These are phyloP conservation scores for Platypus cylindrus DNA, from an alignment of 2,888 invertebrate species.

Conservation along the genomic window DNA sequence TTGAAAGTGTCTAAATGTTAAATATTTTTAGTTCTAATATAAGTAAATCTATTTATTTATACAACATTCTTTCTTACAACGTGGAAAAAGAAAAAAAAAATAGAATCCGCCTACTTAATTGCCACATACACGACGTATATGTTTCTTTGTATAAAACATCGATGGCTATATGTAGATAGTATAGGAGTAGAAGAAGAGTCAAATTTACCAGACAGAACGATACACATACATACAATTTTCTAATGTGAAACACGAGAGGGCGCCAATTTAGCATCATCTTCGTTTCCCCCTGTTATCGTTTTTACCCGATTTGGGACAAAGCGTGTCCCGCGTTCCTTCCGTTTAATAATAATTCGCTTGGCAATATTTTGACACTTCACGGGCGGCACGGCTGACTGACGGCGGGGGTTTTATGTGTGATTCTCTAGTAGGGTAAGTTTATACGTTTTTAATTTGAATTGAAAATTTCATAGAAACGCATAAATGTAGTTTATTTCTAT, in stretches of 20 bases:
- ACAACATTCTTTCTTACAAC: too few relatives aligned
- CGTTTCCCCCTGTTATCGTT: constrained; percentile 7
- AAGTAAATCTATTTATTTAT: too few relatives aligned
- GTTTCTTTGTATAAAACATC: too few relatives aligned
- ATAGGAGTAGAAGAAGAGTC: constrained; percentile 6
- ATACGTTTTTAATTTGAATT: too few relatives aligned
- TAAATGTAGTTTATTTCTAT: too few relatives aligned
- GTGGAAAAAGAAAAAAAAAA: too few relatives aligned
- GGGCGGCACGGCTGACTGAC: not conserved
- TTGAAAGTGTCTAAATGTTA: too few relatives aligned
- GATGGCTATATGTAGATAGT: not conserved
- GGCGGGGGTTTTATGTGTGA: not conserved
- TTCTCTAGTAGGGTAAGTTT: too few relatives aligned
- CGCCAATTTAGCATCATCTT: constrained; percentile 12
- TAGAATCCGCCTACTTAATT: too few relatives aligned
- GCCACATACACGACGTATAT: too few relatives aligned
- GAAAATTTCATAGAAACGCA: too few relatives aligned
- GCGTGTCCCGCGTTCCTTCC: constrained; percentile 5
- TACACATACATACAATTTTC: constrained; percentile 13
- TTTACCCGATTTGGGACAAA: constrained; percentile 12
- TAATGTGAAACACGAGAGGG: constrained; percentile 14
- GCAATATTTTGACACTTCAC: constrained; percentile 7
- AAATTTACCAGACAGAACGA: constrained; percentile 13
- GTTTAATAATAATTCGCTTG: constrained; percentile 5
- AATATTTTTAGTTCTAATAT: too few relatives aligned